These are phyloP conservation scores for Limosa lapponica DNA, from an alignment of 2,797 vertebrate species.

Conservation along the genomic window DNA sequence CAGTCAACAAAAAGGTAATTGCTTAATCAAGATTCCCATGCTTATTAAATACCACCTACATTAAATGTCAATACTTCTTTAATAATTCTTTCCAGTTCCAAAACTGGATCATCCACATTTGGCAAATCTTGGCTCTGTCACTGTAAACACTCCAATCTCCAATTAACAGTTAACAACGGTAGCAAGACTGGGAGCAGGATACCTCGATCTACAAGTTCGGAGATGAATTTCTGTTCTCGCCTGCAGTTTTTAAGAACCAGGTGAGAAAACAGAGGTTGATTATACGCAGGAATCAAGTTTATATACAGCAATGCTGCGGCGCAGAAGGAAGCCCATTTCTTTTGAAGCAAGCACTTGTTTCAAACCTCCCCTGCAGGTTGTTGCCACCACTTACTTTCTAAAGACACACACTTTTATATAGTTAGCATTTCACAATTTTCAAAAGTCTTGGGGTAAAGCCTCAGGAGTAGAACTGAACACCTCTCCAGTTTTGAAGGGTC, in stretches of 20 bases:
- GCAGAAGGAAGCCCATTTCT: background rate
- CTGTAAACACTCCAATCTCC: background rate
- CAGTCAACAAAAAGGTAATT: background rate
- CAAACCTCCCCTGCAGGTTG: background rate
- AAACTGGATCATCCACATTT: background rate
- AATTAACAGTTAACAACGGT: background rate
- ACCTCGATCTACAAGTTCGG: background rate
- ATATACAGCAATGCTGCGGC: background rate
- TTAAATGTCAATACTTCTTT: background rate
- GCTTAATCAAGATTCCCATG: background rate
- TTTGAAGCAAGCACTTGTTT: background rate
- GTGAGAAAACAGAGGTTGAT: background rate
- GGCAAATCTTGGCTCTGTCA: background rate
- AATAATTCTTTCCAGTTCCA: background rate
- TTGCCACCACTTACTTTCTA: background rate
- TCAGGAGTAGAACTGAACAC: background rate
- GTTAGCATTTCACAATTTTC: background rate
- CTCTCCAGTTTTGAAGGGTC: background rate
- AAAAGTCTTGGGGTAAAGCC: background rate
- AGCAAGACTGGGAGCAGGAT: background rate
- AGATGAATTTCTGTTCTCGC: background rate
- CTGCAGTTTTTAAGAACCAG: background rate
- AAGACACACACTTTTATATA: background rate
- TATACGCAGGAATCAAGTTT: fast-evolving
- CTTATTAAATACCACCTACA: constrained; percentile 1